Evolutionary conservation across 2,113 vertebrate species (phyloP), one percentile per base, ranked within the genome.

Genomic region (Poeciliopsis prolifica): DNA sequence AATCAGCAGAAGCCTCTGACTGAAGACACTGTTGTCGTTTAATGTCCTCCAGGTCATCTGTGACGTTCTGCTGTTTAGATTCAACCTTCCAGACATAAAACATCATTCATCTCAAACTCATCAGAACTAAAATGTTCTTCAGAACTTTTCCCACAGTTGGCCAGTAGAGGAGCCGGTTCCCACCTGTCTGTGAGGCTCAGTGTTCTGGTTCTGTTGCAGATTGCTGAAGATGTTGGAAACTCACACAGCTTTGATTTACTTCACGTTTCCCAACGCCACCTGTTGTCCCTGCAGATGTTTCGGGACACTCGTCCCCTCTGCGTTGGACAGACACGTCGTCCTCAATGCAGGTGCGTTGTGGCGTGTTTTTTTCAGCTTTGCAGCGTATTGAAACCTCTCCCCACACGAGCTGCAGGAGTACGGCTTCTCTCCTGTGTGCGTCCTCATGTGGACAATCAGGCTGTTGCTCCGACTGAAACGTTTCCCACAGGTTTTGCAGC

Each of bases 391-490:
- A 13, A 70, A 70, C 4, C 51, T 24, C 15, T 70, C 68, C 3
- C 68, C 68, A 15, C 51, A 60, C 51, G 51, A 60, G 28, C 3
- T 60, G 30, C 68, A 70, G 51, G 68, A 51, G 68, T 70, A 70
- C 30, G 51, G 68, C 24, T 70, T 70, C 28, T 69, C 68, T 2
- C 51, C 68, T 3, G 51, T 70, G 51, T 70, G 68, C 5, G 51
- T 70, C 3, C 68, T 60, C 51, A 71, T 71, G 69, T 71, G 69
- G 33, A 61, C 40, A 14, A 42, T 15, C 40, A 71, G 58, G 35
- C 61, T 61, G 35, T 54, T 42, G 58, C 58, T 71, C n/a, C 58
- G 58, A 2, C 58, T 61, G 69, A 71, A 42, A 4, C 14, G 3
- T 42, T 42, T 42, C 40, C 40, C 40, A 4, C 69, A 76, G 62